Base-by-base conservation (phyloP, 1,140 invertebrate species). In the Lasioglossum albipes region DNA sequence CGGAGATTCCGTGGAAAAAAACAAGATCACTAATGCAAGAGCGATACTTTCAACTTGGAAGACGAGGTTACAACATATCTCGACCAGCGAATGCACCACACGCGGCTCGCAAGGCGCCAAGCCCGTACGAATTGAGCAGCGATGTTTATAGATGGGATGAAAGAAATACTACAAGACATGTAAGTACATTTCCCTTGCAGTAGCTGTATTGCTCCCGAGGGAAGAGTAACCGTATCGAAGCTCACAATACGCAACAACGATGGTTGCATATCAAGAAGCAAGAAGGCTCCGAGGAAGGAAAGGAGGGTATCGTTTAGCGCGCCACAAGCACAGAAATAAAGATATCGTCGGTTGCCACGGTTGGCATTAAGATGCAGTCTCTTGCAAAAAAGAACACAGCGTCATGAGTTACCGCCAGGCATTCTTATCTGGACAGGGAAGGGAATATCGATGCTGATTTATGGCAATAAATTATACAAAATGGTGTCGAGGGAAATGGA, bases 201-300 rank as follows among this genome's bases (percentile, higher is more conserved):
- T 74, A 52, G 45, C 27, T 79, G 68, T 75, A 84, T 82, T 72
- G 79, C 57, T 78, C 86, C 67, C 85, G 13, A 41, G 74, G 68
- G 86, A 78, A 81, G 54, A 79, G 79, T 88, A 88, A 87, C 74
- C 77, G 52, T 61, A 57, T 54, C 76, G 70, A 81, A 84, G 36
- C 74, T 79, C 75, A 84, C 81, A 81, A 87, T 86, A 81, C 71
- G 65, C 61, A 22, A 49, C 31, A 65, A 78, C 64, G 81, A 52
- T 49, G 45, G 73, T 86, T 81, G 82, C 78, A 84, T 86, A 86
- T 61, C 86, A 84, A 85, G 61, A 52, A 65, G 73, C 6, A 54
- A 73, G 36, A 75, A 45, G 22, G 79, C 18, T 27, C 18, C 54
- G 42, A 70, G 62, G 67, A 16, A 22, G 4, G 13, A 74, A 71